Evolutionary conservation across 2,797 vertebrate genomes (phyloP).

Genomic region (Sarcoramphus papa): DNA sequence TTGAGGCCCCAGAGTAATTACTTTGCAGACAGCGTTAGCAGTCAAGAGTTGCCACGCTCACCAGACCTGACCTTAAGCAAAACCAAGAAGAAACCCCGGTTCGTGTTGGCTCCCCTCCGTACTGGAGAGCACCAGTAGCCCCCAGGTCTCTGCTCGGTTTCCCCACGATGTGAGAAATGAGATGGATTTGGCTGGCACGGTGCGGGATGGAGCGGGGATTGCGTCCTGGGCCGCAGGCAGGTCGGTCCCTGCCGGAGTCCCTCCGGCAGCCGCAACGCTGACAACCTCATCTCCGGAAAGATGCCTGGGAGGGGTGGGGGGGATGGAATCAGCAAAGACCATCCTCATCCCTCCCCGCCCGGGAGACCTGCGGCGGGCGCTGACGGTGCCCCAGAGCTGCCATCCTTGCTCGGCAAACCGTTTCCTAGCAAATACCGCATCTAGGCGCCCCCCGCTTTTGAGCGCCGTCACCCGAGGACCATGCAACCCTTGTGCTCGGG

Average conservation of each 20-base stretch:
- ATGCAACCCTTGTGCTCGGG: too few relatives aligned
- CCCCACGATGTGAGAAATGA: accelerated
- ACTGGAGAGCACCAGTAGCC: background rate
- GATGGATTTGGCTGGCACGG: background rate
- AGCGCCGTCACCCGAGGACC: too few relatives aligned
- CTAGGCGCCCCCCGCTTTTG: too few relatives aligned
- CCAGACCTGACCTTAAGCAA: background rate
- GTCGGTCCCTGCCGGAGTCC: background rate
- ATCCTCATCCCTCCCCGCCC: too few relatives aligned
- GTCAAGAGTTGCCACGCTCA: too few relatives aligned
- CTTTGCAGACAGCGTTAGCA: background rate
- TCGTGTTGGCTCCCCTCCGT: accelerated
- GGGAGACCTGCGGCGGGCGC: too few relatives aligned
- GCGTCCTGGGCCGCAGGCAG: background rate
- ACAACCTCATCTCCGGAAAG: background rate
- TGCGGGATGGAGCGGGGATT: too few relatives aligned
- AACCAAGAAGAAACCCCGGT: background rate
- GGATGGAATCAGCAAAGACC: background rate
- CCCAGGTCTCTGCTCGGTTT: background rate
- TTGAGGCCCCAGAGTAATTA: background rate
- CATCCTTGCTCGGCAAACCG: background rate
- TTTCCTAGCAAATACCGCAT: background rate
- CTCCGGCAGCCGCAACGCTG: background rate
- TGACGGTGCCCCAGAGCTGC: background rate
- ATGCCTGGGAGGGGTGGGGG: too few relatives aligned